phyloP scores from a whole-genome alignment of 2,113 vertebrate genomes.

The Electrona antarctica region DNA sequence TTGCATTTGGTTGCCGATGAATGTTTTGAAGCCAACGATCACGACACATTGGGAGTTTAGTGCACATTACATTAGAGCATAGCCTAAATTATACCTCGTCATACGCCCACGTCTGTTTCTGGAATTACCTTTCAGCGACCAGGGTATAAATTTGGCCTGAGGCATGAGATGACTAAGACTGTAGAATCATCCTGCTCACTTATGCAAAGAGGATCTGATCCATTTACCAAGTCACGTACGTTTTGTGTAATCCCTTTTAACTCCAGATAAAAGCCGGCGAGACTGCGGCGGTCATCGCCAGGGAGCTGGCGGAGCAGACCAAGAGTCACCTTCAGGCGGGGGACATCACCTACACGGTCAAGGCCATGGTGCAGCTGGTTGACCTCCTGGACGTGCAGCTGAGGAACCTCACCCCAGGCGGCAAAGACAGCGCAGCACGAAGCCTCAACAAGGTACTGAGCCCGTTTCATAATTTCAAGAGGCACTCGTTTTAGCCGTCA shows the following conservation, averaged over 20 bases:
- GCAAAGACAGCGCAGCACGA: conserved; percentile 96
- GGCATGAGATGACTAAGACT: too few species aligned
- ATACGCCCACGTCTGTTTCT: too few species aligned
- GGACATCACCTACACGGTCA: conserved; percentile 91
- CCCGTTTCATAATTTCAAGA: neutral
- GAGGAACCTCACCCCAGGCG: conserved; percentile 93
- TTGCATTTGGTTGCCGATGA: neutral
- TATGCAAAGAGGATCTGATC: too few species aligned
- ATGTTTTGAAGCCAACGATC: neutral
- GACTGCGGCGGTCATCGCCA: conserved; percentile 93
- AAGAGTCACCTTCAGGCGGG: conserved; percentile 90
- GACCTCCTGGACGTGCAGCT: conserved; percentile 94
- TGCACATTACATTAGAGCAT: too few species aligned
- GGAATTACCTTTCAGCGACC: too few species aligned
- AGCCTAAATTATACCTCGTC: too few species aligned
- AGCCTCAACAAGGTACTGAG: conserved; percentile 93
- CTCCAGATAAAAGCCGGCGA: conserved; percentile 89
- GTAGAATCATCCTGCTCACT: too few species aligned
- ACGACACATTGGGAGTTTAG: too few species aligned
- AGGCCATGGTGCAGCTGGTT: conserved; percentile 93
- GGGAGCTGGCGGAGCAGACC: conserved; percentile 94
- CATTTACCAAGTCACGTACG: neutral
- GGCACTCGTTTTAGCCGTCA: too few species aligned
- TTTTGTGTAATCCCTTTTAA: neutral
- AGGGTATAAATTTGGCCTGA: too few species aligned